Evolutionary conservation across 2,888 invertebrate genomes (phyloP), one percentile per base, ranked within the genome.

Genomic region (Labia minor): DNA sequence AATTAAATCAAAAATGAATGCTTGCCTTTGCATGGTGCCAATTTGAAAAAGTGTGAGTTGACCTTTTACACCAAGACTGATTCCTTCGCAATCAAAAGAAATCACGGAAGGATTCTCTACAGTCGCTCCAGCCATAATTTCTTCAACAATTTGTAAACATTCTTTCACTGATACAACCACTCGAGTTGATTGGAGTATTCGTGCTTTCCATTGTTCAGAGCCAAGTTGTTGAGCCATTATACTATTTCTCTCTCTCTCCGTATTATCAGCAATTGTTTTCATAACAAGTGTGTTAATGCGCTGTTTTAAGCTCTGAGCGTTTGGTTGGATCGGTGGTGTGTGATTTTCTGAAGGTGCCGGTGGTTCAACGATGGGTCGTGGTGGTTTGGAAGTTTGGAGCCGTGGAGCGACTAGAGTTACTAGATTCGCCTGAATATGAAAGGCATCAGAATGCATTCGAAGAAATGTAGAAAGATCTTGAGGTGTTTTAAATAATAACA

Each of bases 21-120:
- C 88, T 76, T 88, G 89, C 49, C 93, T 92, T 66, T 85, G 83
- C 74, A 86, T 83, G 1, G 92, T 90, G 14, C 91, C 93, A 72
- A 92, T 85, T 77, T 92, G 91, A 75, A 95, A 85, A 65, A 95
- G 79, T 1, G 95, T 94, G 69, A 95, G 81, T 72, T 91, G 89
- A 18, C 95, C 95, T 76, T 92, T 92, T 1, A 88, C 81, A 19
- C 95, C 95, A 69, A 95, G 81, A 78, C 94, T 95, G 66, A 95
- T 90, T 16, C 95, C 94, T 80, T 96, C 95, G 73, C 93, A 93
- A 76, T 95, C 95, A 74, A 95, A 85, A 0, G 92, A 91, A 19
- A 95, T 82, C 68, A 87, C 85, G 66, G 84, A 83, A 65, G 80
- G 73, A 79, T 79, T 21, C 78, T 61, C 66, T 1, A 61, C 62